A percentile compares a stretch with the other conserved stretches of the same genome.
phyloP scores from a whole-genome alignment of 2,888 invertebrate genomes.

The Acrobasis repandana region DNA sequence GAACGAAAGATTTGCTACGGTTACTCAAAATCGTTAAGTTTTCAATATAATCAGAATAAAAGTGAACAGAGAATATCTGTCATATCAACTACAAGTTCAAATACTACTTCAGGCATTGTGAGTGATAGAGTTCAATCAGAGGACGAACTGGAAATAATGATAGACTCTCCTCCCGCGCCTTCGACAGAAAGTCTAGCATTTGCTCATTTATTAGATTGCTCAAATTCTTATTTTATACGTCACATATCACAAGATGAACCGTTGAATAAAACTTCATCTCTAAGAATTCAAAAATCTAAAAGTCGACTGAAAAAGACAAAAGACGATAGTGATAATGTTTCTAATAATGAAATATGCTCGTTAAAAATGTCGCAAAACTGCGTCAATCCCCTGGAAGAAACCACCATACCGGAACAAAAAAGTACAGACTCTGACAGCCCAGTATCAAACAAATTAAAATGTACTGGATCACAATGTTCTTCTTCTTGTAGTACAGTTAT shows the following conservation, averaged over 20 bases:
- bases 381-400: constrained; percentile 57
- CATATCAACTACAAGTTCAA: constrained; percentile 97
- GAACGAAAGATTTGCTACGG: constrained; percentile 87
- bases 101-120: constrained; percentile 97
- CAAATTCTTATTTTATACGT: constrained; percentile 71
- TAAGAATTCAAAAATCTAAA: constrained; percentile 66
- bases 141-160: constrained; percentile 96
- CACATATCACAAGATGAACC: constrained; percentile 60
- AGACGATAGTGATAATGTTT: constrained; percentile 53
- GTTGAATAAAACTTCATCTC: constrained; percentile 63
- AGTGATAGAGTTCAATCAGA: constrained; percentile 97
- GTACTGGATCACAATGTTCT: constrained; percentile 91
- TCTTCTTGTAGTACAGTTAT: constrained; percentile 95
- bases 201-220: constrained; percentile 88
- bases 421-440: constrained; percentile 81
- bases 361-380: constrained; percentile 48
- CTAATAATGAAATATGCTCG: constrained; percentile 47
- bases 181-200: constrained; percentile 93
- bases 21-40: constrained; percentile 85
- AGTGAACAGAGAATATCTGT: constrained; percentile 93
- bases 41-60: constrained; percentile 85
- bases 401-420: constrained; percentile 66
- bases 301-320: constrained; percentile 55
- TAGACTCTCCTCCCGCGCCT: constrained; percentile 91
- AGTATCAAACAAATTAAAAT: constrained; percentile 82